phyloP scores from a whole-genome alignment of 2,113 vertebrate species.

The Hyla sarda region DNA sequence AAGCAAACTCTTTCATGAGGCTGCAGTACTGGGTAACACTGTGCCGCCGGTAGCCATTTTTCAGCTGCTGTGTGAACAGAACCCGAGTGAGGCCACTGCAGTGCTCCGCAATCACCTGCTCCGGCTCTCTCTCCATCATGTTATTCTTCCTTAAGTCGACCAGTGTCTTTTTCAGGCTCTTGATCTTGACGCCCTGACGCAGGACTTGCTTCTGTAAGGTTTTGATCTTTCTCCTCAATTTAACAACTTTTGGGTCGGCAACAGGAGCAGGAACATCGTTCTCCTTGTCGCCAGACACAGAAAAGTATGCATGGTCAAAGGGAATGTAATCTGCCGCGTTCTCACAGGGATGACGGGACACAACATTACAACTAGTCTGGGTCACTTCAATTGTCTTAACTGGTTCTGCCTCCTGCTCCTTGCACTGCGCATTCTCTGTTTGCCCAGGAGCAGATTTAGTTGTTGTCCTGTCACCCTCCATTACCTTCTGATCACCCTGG shows the following conservation, averaged over 20 bases:
- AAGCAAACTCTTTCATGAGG: conserved; percentile 24
- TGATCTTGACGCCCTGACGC: conserved; percentile 26
- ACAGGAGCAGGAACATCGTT: background rate
- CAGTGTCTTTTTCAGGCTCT: background rate
- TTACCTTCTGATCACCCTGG: background rate
- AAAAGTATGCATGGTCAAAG: conserved; percentile 19
- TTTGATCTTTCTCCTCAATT: conserved; percentile 24
- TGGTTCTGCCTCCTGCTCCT: background rate
- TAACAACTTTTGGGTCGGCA: background rate
- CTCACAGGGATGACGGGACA: background rate
- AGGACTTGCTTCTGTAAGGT: conserved; percentile 43
- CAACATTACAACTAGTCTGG: background rate
- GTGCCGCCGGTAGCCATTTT: conserved; percentile 9
- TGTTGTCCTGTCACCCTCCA: background rate
- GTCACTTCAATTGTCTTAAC: conserved; percentile 14
- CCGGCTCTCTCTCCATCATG: conserved; percentile 1
- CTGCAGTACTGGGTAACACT: conserved; percentile 18
- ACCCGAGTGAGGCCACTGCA: conserved; percentile 16
- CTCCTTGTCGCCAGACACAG: background rate
- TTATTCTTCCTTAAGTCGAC: conserved; percentile 15
- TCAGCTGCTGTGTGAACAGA: conserved; percentile 25
- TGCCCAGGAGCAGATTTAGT: background rate
- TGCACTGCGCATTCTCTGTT: background rate
- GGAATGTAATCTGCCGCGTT: background rate
- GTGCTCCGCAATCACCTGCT: conserved; percentile 7